phyloP scores from a whole-genome alignment of 2,113 vertebrate genomes.

The Pterocles burchelli region DNA sequence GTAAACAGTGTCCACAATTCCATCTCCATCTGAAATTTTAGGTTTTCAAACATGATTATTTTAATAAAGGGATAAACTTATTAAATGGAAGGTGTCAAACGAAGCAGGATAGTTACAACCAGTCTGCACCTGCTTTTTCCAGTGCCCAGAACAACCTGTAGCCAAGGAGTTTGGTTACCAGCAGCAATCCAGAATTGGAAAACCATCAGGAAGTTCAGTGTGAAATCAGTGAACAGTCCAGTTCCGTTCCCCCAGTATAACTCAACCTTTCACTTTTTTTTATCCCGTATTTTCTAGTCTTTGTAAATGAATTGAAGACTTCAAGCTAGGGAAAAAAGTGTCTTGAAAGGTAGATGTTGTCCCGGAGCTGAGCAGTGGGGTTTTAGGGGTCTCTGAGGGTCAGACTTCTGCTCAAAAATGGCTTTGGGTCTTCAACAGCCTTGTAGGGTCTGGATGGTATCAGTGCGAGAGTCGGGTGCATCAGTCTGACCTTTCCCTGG shows the following conservation, averaged over 20 bases:
- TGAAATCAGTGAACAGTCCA: background rate
- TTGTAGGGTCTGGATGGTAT: background rate
- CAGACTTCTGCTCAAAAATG: background rate
- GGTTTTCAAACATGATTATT: background rate
- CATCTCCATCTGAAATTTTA: background rate
- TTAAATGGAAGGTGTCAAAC: background rate
- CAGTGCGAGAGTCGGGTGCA: background rate
- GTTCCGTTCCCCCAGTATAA: background rate
- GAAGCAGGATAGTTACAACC: background rate
- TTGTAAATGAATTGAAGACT: background rate
- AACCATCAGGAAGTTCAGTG: background rate
- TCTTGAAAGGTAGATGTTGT: background rate
- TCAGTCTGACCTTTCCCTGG: background rate
- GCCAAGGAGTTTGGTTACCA: background rate
- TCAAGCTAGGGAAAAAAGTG: background rate
- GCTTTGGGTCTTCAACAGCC: background rate
- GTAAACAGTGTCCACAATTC: background rate
- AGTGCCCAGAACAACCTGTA: background rate
- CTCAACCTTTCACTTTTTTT: background rate
- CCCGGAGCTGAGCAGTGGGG: background rate
- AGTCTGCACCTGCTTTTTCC: background rate
- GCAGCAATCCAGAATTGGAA: background rate
- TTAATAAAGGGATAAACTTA: background rate
- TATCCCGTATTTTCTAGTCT: background rate
- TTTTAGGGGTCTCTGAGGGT: background rate